phyloP scores from a whole-genome alignment of 2,113 vertebrate species.

The Alaudala cheleensis region DNA sequence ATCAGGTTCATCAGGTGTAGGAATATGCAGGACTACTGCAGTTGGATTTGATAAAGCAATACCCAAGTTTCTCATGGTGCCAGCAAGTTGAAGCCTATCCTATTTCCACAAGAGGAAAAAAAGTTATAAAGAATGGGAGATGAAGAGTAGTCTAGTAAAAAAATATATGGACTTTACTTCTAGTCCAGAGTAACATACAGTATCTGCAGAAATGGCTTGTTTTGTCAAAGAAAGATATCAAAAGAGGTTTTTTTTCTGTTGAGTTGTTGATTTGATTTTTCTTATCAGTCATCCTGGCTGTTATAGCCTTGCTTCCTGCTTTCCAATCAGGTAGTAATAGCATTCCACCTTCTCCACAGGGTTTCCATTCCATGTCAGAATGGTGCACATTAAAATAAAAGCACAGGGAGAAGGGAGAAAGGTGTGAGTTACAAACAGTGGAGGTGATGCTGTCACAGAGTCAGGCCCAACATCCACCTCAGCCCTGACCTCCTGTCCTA shows the following conservation, averaged over 20 bases:
- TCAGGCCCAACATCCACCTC: background rate
- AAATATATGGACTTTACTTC: background rate
- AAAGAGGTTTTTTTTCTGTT: background rate
- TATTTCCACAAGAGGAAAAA: background rate
- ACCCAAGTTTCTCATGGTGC: background rate
- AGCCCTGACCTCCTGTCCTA: background rate
- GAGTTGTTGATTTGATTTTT: background rate
- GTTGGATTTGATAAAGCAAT: background rate
- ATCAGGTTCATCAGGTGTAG: background rate
- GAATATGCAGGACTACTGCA: background rate
- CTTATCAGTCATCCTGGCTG: background rate
- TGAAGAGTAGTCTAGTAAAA: background rate
- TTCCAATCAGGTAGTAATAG: background rate
- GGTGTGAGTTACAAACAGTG: background rate
- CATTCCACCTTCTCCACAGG: background rate
- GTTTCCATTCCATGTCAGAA: background rate
- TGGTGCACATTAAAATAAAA: background rate
- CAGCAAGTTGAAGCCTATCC: background rate
- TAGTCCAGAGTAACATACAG: background rate
- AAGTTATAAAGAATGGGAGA: background rate
- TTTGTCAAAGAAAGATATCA: background rate
- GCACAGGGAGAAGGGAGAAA: background rate
- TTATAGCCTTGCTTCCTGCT: background rate
- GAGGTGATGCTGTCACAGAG: background rate
- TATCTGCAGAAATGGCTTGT: background rate